Evolutionary conservation across 64 coral and sea anemone species (phyloP), one percentile per base, ranked within the genome.

Genomic region (Pocillopora damicornis): DNA sequence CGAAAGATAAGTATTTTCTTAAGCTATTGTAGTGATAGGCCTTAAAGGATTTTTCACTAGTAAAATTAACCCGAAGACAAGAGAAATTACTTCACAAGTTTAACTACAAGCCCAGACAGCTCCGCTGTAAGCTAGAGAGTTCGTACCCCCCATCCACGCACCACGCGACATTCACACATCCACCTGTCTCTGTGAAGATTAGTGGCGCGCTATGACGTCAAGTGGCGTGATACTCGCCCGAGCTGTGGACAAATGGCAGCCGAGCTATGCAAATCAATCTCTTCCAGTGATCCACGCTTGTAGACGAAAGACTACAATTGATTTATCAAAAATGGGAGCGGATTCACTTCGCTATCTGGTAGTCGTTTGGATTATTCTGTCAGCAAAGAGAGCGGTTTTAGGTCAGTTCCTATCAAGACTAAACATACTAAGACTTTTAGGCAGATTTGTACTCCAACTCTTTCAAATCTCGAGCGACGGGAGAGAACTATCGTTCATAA

Each of bases 171-270:
- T 11, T 13, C 90, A 58, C 73, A 78, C 37, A 35, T 13, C 20
- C 77, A 73, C 62, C 67, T 63, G 37, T 37, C 76, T 74, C 0
- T 2, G 42, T 51, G 42, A 51, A 1, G 42, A 51, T 51, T 51
- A 51, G 77, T 83, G 73, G 91, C 68, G 65, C 66, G 78, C 17
- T 20, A 88, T 93, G 91, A 93, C 91, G 91, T 93, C 60, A 89
- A 89, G 73, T 93, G 87, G 91, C 79, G 79, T 93, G 91, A 93
- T 93, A 63, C 38, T 87, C 67, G 86, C 60, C 73, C 60, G 18
- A 51, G 36, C 67, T 71, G 9, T 11, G 9, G 25, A 23, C 67
- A 73, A 69, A 17, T 66, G 36, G 51, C 36, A 56, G 20, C 8
- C 13, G 60, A 64, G 45, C 15, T 58, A 30, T 77, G 79, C 79